Conservation (phyloP, 2,113 vertebrate species). For the Sinocyclocheilus rhinocerous region DNA sequence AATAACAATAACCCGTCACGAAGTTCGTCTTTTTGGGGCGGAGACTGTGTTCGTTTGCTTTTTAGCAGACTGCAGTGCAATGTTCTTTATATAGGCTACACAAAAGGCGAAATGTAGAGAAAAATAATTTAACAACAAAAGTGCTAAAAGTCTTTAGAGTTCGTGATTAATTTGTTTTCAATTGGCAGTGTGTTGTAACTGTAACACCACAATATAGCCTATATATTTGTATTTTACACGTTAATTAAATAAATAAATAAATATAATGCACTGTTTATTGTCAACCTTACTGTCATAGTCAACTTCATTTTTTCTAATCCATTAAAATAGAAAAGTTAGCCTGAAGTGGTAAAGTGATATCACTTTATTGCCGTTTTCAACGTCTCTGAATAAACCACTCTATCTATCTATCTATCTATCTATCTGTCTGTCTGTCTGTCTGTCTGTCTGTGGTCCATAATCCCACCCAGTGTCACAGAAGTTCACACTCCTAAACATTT, state of each 20-base stretch:
- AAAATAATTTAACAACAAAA: not conserved
- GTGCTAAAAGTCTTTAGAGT: not conserved
- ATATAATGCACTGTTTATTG: not conserved
- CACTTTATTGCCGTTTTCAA: not conserved
- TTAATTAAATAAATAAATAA: not conserved
- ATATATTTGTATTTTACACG: not conserved
- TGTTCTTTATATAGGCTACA: not conserved
- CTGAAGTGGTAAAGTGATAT: too few relatives aligned
- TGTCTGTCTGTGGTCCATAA: not conserved
- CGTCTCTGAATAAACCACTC: not conserved
- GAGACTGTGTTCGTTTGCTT: not conserved
- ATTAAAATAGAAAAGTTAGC: too few relatives aligned
- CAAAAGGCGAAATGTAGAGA: not conserved
- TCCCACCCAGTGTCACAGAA: not conserved
- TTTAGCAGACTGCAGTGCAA: not conserved
- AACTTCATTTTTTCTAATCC: not conserved
- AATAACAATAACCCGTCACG: constrained; percentile 77
- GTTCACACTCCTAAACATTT: constrained; percentile 17
- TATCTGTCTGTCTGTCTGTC: not conserved
- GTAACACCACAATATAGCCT: not conserved
- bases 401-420: not conserved
- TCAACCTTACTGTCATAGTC: not conserved
- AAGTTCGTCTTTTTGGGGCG: constrained; percentile 60
- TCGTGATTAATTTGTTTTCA: not conserved
- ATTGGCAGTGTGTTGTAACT: not conserved